These are phyloP conservation scores for Luehdorfia chinensis DNA, from an alignment of 1,140 invertebrate genomes.

Conservation along the genomic window DNA sequence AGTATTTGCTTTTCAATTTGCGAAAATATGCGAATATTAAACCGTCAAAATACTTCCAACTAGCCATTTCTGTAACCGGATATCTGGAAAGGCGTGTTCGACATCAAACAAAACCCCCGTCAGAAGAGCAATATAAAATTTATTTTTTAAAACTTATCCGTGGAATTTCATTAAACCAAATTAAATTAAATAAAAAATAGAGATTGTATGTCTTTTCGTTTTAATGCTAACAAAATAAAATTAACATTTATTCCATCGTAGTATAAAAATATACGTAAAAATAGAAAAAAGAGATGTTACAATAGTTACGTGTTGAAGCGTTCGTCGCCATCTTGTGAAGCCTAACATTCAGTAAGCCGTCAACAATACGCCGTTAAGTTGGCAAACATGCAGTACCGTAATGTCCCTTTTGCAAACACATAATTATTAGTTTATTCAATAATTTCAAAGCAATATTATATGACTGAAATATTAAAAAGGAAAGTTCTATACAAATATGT, in stretches of 20 bases:
- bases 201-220: conserved; percentile 73
- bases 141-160: conserved; percentile 67
- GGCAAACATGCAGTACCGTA: conserved; percentile 17
- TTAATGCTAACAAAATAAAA: conserved; percentile 77
- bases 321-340: conserved; percentile 23
- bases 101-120: conserved; percentile 45
- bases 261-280: conserved; percentile 76
- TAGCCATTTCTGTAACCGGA: too few species aligned
- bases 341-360: conserved; percentile 19
- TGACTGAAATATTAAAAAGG: neutral
- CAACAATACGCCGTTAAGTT: conserved; percentile 31
- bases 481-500: neutral
- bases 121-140: conserved; percentile 74
- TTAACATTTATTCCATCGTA: conserved; percentile 72
- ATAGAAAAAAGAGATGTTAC: conserved; percentile 63
- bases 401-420: neutral
- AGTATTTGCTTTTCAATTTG: too few species aligned
- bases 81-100: conserved; percentile 12
- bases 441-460: neutral
- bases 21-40: too few species aligned
- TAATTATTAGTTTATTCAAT: neutral
- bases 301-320: conserved; percentile 51
- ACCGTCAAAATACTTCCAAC: too few species aligned
- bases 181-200: conserved; percentile 67
- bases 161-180: conserved; percentile 45